Conservation (phyloP, 1,140 invertebrate genomes). For the Zaprionus inermis region DNA sequence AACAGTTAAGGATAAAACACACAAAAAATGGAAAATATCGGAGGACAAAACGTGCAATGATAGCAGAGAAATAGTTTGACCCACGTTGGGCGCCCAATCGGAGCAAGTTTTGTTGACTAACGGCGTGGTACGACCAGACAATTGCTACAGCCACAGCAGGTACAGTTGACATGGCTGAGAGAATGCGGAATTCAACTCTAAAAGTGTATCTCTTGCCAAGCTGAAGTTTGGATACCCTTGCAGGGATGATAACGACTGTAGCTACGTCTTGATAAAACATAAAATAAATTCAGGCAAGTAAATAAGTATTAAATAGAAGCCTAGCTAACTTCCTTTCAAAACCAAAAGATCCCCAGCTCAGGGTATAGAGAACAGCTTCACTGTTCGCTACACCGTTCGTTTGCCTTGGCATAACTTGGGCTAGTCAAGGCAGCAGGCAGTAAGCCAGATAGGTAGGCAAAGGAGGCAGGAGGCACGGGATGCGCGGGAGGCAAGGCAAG, state of each 20-base stretch:
- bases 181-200: not conserved
- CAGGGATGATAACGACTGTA: not conserved
- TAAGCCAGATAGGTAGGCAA: not conserved
- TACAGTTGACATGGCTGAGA: not conserved
- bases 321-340: not conserved
- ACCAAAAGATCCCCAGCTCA: not conserved
- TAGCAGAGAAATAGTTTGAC: not conserved
- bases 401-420: not conserved
- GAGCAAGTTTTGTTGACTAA: not conserved
- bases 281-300: not conserved
- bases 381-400: not conserved
- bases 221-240: not conserved
- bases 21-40: not conserved
- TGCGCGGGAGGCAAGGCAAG: not conserved
- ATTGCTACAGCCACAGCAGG: not conserved
- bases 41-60: not conserved
- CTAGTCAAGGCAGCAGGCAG: not conserved
- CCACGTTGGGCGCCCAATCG: not conserved
- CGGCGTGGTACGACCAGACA: not conserved
- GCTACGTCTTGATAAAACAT: no score
- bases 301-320: not conserved
- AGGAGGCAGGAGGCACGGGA: not conserved
- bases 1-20: constrained; percentile 21
- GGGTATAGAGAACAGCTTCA: not conserved
- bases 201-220: not conserved